phyloP scores from a whole-genome alignment of 2,888 invertebrate species.

The Rotaria macrura region DNA sequence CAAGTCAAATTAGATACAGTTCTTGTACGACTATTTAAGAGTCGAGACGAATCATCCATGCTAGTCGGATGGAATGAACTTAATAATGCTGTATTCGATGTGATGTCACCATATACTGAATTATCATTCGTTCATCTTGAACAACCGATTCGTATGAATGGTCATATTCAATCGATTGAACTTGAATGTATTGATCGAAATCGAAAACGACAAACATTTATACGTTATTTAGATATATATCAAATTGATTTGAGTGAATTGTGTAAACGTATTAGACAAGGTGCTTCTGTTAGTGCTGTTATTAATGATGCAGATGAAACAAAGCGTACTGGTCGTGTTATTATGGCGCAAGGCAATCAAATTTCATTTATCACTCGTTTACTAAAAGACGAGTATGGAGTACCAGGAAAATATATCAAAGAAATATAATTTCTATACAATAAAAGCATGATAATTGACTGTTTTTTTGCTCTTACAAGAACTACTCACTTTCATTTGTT shows the following conservation, averaged over 20 bases:
- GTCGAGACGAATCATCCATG: not conserved
- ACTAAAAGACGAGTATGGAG: not conserved
- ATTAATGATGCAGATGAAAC: not conserved
- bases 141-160: slow-evolving; percentile 1
- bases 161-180: not conserved
- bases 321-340: not conserved
- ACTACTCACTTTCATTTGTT: too few species aligned
- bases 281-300: not conserved
- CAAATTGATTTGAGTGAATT: not conserved
- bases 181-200: not conserved
- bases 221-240: not conserved
- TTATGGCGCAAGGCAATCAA: slow-evolving; percentile 14
- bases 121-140: not conserved
- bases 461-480: too few species aligned
- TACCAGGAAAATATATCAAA: not conserved
- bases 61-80: slow-evolving; percentile 3
- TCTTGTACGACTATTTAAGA: not conserved
- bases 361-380: not conserved
- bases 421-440: not conserved
- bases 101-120: not conserved
- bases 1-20: not conserved
- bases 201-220: not conserved
- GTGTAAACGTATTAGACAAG: slow-evolving; percentile 14
- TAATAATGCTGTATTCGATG: not conserved
- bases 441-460: too few species aligned